A percentile compares a stretch with the other conserved stretches of the same genome.
phyloP scores from a whole-genome alignment of 1,140 invertebrate genomes.

The Lepidurus apus region DNA sequence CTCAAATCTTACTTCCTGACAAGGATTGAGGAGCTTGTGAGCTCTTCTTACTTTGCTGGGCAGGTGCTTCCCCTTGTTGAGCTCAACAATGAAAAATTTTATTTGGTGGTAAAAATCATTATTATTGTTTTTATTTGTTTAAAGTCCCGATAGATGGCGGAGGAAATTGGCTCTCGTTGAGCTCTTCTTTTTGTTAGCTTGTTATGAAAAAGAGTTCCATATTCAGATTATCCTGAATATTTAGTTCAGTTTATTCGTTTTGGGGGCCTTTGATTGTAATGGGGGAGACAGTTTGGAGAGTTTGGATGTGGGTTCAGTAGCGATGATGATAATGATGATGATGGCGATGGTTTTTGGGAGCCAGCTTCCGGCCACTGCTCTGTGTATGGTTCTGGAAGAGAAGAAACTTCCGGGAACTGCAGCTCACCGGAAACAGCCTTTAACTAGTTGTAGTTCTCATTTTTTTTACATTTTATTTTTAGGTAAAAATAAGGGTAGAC shows the following conservation, averaged over 20 bases:
- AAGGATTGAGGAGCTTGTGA: neutral
- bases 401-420: conserved; percentile 2
- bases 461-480: neutral
- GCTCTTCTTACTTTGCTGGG: neutral
- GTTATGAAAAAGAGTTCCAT: neutral
- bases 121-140: too few relatives aligned
- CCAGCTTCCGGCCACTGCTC: conserved; percentile 13
- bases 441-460: neutral
- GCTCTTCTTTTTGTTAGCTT: neutral
- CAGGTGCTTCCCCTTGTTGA: neutral
- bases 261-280: neutral
- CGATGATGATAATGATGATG: neutral
- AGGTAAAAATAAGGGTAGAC: neutral
- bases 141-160: too few relatives aligned
- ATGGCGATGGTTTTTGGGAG: neutral
- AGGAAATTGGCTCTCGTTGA: too few relatives aligned
- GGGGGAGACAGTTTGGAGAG: neutral
- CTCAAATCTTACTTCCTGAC: conserved; percentile 19
- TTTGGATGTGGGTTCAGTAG: neutral
- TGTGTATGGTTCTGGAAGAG: neutral
- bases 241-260: too few relatives aligned
- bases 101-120: too few relatives aligned
- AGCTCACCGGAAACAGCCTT: neutral
- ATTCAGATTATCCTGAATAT: neutral
- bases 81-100: neutral